These are phyloP conservation scores for Mimachlamys varia DNA, from an alignment of 2,888 invertebrate species.

Conservation along the genomic window DNA sequence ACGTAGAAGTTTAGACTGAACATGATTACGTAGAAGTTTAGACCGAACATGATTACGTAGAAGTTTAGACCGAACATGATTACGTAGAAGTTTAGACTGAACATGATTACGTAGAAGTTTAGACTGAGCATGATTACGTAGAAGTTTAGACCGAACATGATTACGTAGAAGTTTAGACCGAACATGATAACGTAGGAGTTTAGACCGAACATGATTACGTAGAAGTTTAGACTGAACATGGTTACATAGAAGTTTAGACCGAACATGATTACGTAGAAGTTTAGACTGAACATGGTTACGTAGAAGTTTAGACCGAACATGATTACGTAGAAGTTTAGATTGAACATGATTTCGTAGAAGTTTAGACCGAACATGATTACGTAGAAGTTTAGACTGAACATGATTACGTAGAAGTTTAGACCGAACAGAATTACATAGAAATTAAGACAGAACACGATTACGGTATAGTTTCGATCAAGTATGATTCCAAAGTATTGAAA, in stretches of 20 bases:
- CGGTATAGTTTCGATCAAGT: too few species aligned
- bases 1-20: background rate
- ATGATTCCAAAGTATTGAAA: background rate
- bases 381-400: too few species aligned
- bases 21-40: background rate
- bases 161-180: background rate
- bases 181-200: background rate
- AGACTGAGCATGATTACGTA: too few species aligned
- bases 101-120: background rate
- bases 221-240: too few species aligned
- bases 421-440: too few species aligned
- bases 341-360: background rate
- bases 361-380: background rate
- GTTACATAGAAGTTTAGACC: background rate
- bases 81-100: background rate
- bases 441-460: too few species aligned
- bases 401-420: too few species aligned
- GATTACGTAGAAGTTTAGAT: background rate
- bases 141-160: background rate
- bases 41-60: too few species aligned
- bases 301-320: background rate
- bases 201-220: background rate
- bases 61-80: background rate
- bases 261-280: background rate
- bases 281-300: background rate